Evolutionary conservation across 30 jellyfish, hydroid and myxozoan genomes (phyloP).

Genomic region (Chironex yamaguchii): DNA sequence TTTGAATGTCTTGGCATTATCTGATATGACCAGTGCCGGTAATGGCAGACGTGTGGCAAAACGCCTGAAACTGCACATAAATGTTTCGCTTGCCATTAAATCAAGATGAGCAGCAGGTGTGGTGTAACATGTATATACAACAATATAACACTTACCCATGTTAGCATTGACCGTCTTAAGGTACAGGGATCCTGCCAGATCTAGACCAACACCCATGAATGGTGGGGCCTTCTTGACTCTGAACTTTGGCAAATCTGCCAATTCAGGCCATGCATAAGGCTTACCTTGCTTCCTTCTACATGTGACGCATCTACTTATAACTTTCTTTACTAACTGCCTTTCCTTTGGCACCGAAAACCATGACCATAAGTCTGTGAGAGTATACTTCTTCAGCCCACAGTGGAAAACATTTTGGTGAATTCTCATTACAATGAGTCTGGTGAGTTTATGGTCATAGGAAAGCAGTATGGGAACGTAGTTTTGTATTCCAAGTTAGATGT

Average conservation of each 20-base stretch:
- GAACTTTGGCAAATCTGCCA: slow-evolving; percentile 32
- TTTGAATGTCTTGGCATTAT: no score
- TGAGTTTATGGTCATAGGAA: slow-evolving; percentile 7
- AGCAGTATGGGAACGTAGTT: background rate
- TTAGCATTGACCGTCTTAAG: background rate
- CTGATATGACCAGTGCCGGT: no score
- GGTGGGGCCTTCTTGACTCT: slow-evolving; percentile 16
- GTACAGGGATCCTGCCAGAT: slow-evolving; percentile 9
- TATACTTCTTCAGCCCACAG: slow-evolving; percentile 13
- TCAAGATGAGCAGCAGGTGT: slow-evolving; percentile 18
- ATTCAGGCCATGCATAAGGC: slow-evolving; percentile 9
- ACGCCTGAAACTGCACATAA: slow-evolving; percentile 4
- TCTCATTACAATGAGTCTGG: background rate
- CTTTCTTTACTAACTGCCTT: slow-evolving; percentile 17
- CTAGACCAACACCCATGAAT: slow-evolving; percentile 19
- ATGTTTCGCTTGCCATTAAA: slow-evolving; percentile 13
- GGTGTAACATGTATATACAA: background rate
- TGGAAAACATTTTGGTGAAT: background rate
- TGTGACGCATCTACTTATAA: background rate
- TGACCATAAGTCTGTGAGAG: slow-evolving; percentile 23
- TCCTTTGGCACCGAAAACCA: slow-evolving; percentile 35
- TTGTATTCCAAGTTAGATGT: slow-evolving; percentile 1
- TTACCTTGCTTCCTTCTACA: slow-evolving; percentile 28
- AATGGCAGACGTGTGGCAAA: slow-evolving; percentile 16
- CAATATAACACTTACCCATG: slow-evolving; percentile 13